phyloP scores from a whole-genome alignment of 2,113 vertebrate genomes.

The Saiga tatarica region DNA sequence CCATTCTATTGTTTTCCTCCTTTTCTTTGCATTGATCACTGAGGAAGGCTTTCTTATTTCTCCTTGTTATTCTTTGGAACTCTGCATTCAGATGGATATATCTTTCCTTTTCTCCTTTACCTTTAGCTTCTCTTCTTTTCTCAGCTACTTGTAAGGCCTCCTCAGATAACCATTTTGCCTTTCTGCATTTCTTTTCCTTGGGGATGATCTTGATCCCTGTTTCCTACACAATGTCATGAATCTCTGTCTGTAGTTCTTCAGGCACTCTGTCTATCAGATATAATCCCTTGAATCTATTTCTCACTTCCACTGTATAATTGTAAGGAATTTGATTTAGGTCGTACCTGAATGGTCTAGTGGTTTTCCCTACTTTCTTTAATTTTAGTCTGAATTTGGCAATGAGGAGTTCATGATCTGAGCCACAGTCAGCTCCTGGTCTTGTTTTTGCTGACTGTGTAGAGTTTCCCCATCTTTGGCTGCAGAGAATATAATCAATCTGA shows the following conservation, averaged over 20 bases:
- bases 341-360: background rate
- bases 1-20: background rate
- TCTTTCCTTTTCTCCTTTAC: background rate
- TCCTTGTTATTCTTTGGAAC: background rate
- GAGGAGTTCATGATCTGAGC: background rate
- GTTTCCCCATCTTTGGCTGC: background rate
- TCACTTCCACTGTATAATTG: background rate
- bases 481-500: background rate
- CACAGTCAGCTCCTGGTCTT: background rate
- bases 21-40: background rate
- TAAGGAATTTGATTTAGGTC: background rate
- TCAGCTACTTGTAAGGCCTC: background rate
- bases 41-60: background rate
- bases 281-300: background rate
- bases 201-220: background rate
- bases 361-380: background rate
- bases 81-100: background rate
- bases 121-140: background rate
- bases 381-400: background rate
- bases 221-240: fast-evolving
- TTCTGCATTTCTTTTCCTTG: background rate
- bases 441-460: background rate
- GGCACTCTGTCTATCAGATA: background rate
- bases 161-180: background rate
- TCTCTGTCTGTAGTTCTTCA: background rate